phyloP scores from a whole-genome alignment of 1,140 invertebrate genomes.

The Lamellibrachia luymesi region DNA sequence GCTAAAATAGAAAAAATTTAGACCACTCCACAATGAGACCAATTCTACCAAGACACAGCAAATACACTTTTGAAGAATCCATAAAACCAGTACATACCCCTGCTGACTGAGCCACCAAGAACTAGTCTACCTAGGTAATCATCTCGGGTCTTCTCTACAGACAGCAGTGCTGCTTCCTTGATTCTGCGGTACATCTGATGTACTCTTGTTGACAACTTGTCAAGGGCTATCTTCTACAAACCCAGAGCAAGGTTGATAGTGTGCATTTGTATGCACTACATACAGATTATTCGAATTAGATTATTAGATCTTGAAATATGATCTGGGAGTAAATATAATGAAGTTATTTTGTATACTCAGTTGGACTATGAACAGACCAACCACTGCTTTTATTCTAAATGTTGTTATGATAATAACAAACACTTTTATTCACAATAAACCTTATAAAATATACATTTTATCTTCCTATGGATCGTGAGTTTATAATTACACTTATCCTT shows the following conservation, averaged over 20 bases:
- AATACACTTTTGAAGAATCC: not conserved
- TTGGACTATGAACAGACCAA: not conserved
- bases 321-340: not conserved
- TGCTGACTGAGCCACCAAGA: not conserved
- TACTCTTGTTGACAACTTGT: constrained; percentile 45
- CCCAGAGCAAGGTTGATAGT: not conserved
- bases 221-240: constrained; percentile 48
- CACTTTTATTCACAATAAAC: too few relatives aligned
- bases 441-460: too few relatives aligned
- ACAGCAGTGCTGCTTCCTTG: constrained; percentile 46
- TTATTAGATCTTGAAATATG: too few relatives aligned
- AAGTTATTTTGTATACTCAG: not conserved
- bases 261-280: not conserved
- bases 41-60: too few relatives aligned
- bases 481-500: too few relatives aligned
- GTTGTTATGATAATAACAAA: not conserved
- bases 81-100: too few relatives aligned
- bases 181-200: constrained; percentile 49
- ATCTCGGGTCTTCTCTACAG: constrained; percentile 32
- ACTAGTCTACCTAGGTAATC: not conserved
- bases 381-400: not conserved
- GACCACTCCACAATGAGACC: too few relatives aligned
- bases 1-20: too few relatives aligned
- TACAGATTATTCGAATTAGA: not conserved
- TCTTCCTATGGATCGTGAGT: too few relatives aligned